phyloP scores from a whole-genome alignment of 2,113 vertebrate genomes.

The Taurulus bubalis region DNA sequence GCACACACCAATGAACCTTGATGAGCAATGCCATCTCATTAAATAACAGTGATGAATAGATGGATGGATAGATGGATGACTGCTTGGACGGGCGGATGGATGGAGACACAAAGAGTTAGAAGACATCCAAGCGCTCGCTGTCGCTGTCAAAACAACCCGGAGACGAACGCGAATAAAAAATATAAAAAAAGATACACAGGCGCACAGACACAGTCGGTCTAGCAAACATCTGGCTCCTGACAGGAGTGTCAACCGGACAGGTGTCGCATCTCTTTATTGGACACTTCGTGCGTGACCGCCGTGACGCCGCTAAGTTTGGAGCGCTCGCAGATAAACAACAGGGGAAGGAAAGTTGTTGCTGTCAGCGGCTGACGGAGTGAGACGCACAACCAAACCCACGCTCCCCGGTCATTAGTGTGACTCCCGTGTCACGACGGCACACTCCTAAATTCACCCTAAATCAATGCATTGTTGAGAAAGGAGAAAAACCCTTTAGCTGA shows the following conservation, averaged over 20 bases:
- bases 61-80: slow-evolving; percentile 18
- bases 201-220: slow-evolving; percentile 38
- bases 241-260: slow-evolving; percentile 69
- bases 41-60: slow-evolving; percentile 71
- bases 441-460: neutral
- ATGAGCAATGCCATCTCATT: slow-evolving; percentile 82
- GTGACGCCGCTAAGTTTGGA: slow-evolving; percentile 65
- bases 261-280: slow-evolving; percentile 51
- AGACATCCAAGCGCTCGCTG: slow-evolving; percentile 33
- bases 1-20: slow-evolving; percentile 82
- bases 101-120: slow-evolving; percentile 39
- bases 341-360: slow-evolving; percentile 53
- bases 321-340: slow-evolving; percentile 59
- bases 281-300: slow-evolving; percentile 69
- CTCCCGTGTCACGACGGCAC: neutral
- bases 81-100: slow-evolving; percentile 14
- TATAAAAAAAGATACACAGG: neutral
- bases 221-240: slow-evolving; percentile 80
- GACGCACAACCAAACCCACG: neutral
- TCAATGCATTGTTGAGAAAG: neutral
- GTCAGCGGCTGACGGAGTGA: slow-evolving; percentile 48
- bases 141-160: slow-evolving; percentile 70
- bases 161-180: slow-evolving; percentile 23
- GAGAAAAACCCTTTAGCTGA: slow-evolving; percentile 12
- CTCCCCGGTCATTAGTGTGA: neutral